phyloP scores from a whole-genome alignment of 1,140 invertebrate species.

The Drosophila carrolli region DNA sequence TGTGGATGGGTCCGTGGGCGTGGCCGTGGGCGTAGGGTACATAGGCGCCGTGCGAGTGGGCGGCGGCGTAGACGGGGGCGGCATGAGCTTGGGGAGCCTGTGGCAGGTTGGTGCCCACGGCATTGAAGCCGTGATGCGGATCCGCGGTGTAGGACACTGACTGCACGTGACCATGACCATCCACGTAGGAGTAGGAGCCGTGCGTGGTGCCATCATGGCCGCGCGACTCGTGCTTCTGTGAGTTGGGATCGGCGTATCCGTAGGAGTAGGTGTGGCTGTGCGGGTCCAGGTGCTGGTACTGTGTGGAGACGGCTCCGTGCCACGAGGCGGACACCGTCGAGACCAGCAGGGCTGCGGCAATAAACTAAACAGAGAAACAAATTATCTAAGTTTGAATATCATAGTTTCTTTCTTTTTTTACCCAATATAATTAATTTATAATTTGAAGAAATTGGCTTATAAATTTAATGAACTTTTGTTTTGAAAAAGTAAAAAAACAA shows the following conservation, averaged over 20 bases:
- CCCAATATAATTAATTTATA: too few species aligned
- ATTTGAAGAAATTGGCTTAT: too few species aligned
- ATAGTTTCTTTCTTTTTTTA: too few species aligned
- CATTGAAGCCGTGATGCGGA: slow-evolving; percentile 88
- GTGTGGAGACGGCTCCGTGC: slow-evolving; percentile 84
- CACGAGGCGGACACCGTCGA: slow-evolving; percentile 77
- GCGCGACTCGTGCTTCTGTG: slow-evolving; percentile 88
- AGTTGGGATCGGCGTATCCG: slow-evolving; percentile 88
- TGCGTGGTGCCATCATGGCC: slow-evolving; percentile 88
- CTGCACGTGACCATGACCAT: slow-evolving; percentile 88
- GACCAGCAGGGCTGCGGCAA: slow-evolving; percentile 75
- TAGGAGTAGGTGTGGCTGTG: slow-evolving; percentile 87
- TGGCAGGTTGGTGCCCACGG: slow-evolving; percentile 88
- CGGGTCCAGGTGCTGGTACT: slow-evolving; percentile 88
- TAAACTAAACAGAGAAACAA: slow-evolving; percentile 49
- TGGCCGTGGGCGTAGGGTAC: slow-evolving; percentile 51
- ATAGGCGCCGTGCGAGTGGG: slow-evolving; percentile 56
- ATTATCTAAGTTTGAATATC: not conserved
- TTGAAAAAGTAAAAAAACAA: too few species aligned
- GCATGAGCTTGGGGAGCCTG: slow-evolving; percentile 76
- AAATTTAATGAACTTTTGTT: too few species aligned
- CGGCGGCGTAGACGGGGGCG: slow-evolving; percentile 64
- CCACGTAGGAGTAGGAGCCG: slow-evolving; percentile 90
- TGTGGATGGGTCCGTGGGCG: slow-evolving; percentile 68
- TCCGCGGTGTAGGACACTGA: slow-evolving; percentile 89